Evolutionary conservation across 2,888 invertebrate species (phyloP), one percentile per base, ranked within the genome.

Genomic region (Bibio marci): DNA sequence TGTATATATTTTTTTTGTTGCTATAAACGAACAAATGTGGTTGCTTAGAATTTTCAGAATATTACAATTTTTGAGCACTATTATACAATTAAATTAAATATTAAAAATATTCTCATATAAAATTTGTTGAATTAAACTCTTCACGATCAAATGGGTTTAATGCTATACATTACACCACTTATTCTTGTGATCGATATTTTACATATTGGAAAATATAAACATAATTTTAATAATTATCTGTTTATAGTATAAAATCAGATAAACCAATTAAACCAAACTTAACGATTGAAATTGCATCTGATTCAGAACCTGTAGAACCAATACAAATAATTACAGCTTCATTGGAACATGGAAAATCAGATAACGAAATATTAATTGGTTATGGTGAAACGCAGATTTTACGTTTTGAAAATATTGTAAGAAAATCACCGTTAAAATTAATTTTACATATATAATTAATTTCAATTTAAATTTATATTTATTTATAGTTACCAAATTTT

Each of bases 241-340:
- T n/a, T 43, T 41, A 15, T 33, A 60, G 58, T 35, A 45, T 58
- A 12, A 52, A 52, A 30, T 57, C 62, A 18, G 58, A 57, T 19
- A 78, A 77, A 52, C 76, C 76, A 1, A 47, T 77, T 1, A 76
- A 76, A 57, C 76, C 78, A 4, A 67, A 63, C 48, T 59, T 71
- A 10, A 74, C 70, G 12, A 55, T 80, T 13, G 66, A 70, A 54
- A 66, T 80, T 13, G 70, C 69, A 0, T 63, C 70, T 1, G 73
- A 76, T 47, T 58, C 58, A 33, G 59, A 65, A 35, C 59, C 64
- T 4, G 65, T 70, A 4, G 59, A 64, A 44, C 67, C 69, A 31
- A 67, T 78, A 48, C 66, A 70, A 25, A 58, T 57, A 12, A 63
- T 77, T 37, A 63, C 65, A 14, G 67, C 63, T 7, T 51, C 58